A percentile compares a stretch with the other conserved stretches of the same genome.
Evolutionary conservation across 53 echinoderm and acorn worm species (phyloP).

Genomic region (Echinometra lucunter): DNA sequence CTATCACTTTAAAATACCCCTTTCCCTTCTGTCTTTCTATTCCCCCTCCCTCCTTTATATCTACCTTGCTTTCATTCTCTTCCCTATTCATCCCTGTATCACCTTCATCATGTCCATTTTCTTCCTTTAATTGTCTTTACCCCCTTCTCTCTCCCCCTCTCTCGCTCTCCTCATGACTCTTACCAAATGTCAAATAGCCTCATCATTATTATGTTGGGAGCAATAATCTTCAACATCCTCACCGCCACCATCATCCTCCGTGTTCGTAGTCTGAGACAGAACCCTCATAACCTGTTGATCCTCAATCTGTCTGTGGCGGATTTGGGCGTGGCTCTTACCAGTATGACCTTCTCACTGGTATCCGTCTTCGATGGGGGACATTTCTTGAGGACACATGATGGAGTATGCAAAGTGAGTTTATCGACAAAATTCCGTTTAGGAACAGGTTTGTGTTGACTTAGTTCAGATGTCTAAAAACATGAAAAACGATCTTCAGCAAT

Average conservation of each 20-base stretch:
- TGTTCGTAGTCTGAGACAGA: neutral
- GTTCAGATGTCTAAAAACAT: too few relatives aligned
- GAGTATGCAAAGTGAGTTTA: neutral
- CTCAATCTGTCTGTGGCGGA: neutral
- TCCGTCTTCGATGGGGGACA: neutral
- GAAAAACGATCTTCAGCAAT: too few relatives aligned
- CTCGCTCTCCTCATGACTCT: too few relatives aligned
- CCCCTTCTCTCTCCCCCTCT: neutral
- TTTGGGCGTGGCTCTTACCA: neutral
- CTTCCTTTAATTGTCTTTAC: neutral
- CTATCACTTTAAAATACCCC: too few relatives aligned
- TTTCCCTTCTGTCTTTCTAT: too few relatives aligned
- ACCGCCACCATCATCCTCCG: neutral
- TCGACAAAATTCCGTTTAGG: neutral
- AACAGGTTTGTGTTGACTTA: too few relatives aligned
- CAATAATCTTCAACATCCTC: neutral
- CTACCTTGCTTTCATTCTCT: neutral
- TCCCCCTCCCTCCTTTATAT: neutral
- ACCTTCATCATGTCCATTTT: neutral
- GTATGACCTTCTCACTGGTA: constrained; percentile 33
- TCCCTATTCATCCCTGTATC: neutral
- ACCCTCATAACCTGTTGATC: neutral
- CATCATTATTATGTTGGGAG: neutral
- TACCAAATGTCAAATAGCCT: neutral
- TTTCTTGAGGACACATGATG: neutral